A percentile compares a stretch with the other conserved stretches of the same genome.
Evolutionary conservation across 1,140 invertebrate genomes (phyloP).

Genomic region (Macrobrachium rosenbergii): DNA sequence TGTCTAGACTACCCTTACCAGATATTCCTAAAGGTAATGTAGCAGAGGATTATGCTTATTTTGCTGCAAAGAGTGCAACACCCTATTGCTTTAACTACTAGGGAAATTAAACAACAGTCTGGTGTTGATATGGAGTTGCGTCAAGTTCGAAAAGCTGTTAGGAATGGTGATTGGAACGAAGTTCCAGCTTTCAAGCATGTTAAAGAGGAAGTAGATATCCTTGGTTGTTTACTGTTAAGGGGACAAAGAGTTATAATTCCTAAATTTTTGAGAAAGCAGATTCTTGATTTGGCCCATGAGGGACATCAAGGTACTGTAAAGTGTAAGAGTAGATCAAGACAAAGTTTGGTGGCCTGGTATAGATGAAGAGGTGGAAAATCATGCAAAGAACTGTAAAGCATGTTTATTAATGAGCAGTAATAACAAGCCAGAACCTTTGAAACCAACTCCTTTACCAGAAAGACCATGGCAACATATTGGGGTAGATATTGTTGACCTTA

Average conservation of each 20-base stretch:
- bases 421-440: constrained; percentile 9
- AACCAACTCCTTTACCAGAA: neutral
- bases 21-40: too few species aligned
- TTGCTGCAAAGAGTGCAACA: neutral
- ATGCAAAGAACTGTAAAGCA: constrained; percentile 2
- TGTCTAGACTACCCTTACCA: too few species aligned
- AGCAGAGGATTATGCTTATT: too few species aligned
- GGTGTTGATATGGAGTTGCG: neutral
- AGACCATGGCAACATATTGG: constrained; percentile 29
- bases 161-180: neutral
- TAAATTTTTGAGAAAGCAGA: too few species aligned
- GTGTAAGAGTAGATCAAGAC: constrained; percentile 2
- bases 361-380: neutral
- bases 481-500: too few species aligned
- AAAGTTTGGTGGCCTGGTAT: constrained; percentile 18
- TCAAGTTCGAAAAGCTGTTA: constrained; percentile 9
- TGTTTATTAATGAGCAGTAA: constrained; percentile 3
- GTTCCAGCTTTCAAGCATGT: neutral
- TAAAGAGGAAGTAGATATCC: neutral
- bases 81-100: neutral
- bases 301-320: constrained; percentile 18
- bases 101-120: too few species aligned
- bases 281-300: constrained; percentile 22
- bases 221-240: neutral
- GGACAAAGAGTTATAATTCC: neutral